Percentiles rank a stretch among this genome's conserved stretches.
Conservation (phyloP, 2,888 invertebrate genomes). For the Ligdia adustata region DNA sequence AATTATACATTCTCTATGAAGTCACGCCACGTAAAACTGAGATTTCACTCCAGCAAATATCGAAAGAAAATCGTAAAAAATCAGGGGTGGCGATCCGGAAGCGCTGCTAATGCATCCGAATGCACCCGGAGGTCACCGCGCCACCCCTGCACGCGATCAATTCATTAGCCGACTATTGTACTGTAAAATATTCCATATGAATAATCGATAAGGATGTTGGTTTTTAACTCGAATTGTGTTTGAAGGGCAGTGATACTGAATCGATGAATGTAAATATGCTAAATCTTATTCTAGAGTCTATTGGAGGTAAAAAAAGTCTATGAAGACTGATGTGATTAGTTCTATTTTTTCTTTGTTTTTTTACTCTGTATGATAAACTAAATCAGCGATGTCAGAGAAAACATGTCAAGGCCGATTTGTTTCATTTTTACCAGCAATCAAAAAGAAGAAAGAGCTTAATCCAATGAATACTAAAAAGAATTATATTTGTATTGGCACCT, state of each 20-base stretch:
- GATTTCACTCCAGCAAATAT: slow-evolving; percentile 19
- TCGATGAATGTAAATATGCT: background rate
- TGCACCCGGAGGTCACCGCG: slow-evolving; percentile 58
- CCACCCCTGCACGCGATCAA: slow-evolving; percentile 70
- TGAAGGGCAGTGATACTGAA: slow-evolving; percentile 3
- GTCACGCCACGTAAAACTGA: slow-evolving; percentile 11
- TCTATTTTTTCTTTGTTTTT: no score
- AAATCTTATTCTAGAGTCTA: background rate
- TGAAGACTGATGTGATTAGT: no score
- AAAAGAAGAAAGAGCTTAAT: no score
- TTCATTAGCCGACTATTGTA: slow-evolving; percentile 74
- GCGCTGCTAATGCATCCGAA: slow-evolving; percentile 81
- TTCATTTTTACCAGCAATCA: no score
- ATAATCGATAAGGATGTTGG: slow-evolving; percentile 32
- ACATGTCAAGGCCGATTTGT: no score
- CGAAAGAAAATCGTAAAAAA: slow-evolving; percentile 32
- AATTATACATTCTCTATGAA: background rate
- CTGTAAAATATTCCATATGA: slow-evolving; percentile 40
- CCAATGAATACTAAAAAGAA: no score
- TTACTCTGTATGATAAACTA: no score
- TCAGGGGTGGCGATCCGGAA: slow-evolving; percentile 70
- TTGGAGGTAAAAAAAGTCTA: no score
- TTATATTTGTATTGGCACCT: no score
- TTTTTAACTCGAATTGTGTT: slow-evolving; percentile 12
- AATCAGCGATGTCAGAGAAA: no score